A percentile compares a stretch with the other conserved stretches of the same genome.
Conservation (phyloP, 2,888 invertebrate genomes). For the Cactoblastis cactorum region DNA sequence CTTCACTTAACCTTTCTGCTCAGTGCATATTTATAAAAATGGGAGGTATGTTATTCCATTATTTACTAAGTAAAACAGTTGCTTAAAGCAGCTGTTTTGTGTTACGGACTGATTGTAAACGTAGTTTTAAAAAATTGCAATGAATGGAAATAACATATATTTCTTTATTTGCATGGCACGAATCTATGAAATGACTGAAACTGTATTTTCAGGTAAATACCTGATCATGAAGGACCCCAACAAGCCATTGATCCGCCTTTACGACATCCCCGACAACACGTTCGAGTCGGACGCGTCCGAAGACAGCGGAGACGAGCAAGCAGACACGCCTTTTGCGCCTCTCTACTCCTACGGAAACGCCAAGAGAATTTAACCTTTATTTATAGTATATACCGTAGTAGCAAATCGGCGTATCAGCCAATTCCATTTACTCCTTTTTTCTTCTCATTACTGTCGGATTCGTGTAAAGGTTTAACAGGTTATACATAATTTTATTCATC, state of each 20-base stretch:
- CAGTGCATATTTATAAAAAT: too few species aligned
- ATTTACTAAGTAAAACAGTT: too few species aligned
- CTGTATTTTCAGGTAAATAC: conserved; percentile 82
- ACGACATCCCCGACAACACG: conserved; percentile 98
- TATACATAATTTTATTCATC: conserved; percentile 59
- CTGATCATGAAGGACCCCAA: conserved; percentile 99
- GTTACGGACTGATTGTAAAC: too few species aligned
- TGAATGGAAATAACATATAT: too few species aligned
- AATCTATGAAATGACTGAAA: background rate
- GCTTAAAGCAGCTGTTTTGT: background rate
- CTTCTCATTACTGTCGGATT: too few species aligned
- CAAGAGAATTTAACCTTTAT: conserved; percentile 58
- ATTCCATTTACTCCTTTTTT: background rate
- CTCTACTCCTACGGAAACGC: conserved; percentile 72
- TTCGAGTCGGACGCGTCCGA: conserved; percentile 99
- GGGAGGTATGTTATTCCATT: too few species aligned
- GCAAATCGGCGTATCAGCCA: conserved; percentile 1
- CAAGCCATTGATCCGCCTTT: conserved; percentile 97
- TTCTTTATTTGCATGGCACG: too few species aligned
- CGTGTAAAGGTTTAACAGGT: conserved; percentile 35
- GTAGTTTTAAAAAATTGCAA: too few species aligned
- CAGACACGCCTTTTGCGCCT: conserved; percentile 71
- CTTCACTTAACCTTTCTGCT: too few species aligned
- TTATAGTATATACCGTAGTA: background rate
- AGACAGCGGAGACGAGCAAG: conserved; percentile 86